Evolutionary conservation across 2,888 invertebrate genomes (phyloP).

Genomic region (Drosophila longiperda): DNA sequence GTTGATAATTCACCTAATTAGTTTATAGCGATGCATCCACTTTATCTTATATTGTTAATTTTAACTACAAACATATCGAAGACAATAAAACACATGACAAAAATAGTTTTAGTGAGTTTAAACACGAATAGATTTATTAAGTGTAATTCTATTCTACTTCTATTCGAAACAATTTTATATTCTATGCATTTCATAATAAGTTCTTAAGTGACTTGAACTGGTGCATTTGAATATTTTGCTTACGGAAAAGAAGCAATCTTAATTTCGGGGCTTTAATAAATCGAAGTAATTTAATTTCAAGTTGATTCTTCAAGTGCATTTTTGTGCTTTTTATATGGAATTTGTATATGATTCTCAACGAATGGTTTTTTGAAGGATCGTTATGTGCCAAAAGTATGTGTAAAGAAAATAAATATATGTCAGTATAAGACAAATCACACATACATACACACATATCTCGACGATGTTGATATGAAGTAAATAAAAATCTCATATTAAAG

Average conservation of each 20-base stretch:
- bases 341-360: background rate
- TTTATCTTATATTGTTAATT: background rate
- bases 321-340: slow-evolving; percentile 1
- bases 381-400: background rate
- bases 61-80: background rate
- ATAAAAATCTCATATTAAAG: slow-evolving; percentile 5
- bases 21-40: slow-evolving; percentile 34
- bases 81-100: background rate
- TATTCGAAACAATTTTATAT: background rate
- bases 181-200: background rate
- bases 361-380: slow-evolving; percentile 1
- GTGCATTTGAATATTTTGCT: background rate
- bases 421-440: slow-evolving; percentile 2
- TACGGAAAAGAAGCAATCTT: background rate
- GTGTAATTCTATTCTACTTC: background rate
- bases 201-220: background rate
- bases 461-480: slow-evolving; percentile 22
- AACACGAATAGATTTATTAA: background rate
- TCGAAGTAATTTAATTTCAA: slow-evolving; percentile 1
- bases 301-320: slow-evolving; percentile 4
- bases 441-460: slow-evolving; percentile 1
- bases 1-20: slow-evolving; percentile 12
- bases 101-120: background rate
- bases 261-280: background rate
- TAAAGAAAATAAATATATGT: slow-evolving; percentile 1